phyloP scores from a whole-genome alignment of 2,113 vertebrate genomes.

The Chloropsis cyanopogon region DNA sequence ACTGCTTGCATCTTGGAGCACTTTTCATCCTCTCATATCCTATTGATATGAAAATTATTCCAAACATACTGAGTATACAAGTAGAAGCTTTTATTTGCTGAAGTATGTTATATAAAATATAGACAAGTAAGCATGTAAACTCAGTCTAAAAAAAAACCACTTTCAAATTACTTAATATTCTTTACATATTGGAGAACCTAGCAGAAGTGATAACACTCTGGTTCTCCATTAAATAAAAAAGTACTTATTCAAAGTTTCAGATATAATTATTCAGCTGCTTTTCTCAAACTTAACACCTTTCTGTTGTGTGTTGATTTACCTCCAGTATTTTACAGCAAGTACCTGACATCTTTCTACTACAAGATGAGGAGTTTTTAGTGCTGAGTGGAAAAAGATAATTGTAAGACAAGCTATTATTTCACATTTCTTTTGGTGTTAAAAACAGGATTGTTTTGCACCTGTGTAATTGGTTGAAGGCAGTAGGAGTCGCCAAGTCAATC shows the following conservation, averaged over 20 bases:
- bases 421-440: not conserved
- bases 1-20: not conserved
- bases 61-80: not conserved
- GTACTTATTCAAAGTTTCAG: not conserved
- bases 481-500: not conserved
- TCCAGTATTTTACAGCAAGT: not conserved
- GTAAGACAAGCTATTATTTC: not conserved
- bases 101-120: not conserved
- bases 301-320: not conserved
- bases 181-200: not conserved
- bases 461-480: not conserved
- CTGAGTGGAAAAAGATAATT: not conserved
- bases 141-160: not conserved
- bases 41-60: conserved; percentile 70
- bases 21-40: conserved; percentile 48
- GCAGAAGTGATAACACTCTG: not conserved
- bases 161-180: not conserved
- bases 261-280: not conserved
- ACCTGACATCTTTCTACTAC: not conserved
- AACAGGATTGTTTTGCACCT: not conserved
- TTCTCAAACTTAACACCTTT: not conserved
- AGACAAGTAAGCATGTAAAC: not conserved
- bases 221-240: not conserved
- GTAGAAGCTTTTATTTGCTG: not conserved
- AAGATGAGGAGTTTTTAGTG: not conserved